Conservation (phyloP, 2,113 vertebrate genomes). For the Aleadryas rufinucha region DNA sequence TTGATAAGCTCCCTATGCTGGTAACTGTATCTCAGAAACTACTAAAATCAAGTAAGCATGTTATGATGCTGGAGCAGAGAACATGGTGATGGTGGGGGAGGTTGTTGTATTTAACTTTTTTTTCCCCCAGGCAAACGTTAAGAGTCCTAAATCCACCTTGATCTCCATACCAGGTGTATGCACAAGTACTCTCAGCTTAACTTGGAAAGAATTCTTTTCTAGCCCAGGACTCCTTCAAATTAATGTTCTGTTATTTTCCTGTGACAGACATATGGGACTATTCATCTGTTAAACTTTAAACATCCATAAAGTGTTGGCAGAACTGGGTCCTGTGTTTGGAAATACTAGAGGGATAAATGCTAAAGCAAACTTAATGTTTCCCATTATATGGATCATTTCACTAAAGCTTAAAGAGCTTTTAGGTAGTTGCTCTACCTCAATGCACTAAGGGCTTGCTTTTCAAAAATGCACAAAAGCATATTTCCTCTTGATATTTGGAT, state of each 20-base stretch:
- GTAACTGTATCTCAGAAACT: background rate
- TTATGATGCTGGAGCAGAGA: background rate
- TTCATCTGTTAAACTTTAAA: background rate
- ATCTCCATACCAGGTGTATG: background rate
- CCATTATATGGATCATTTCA: background rate
- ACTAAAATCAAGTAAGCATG: background rate
- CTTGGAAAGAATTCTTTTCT: background rate
- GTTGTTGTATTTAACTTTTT: background rate
- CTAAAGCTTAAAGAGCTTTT: background rate
- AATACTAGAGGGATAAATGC: background rate
- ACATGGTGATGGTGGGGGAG: background rate
- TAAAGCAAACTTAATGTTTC: background rate
- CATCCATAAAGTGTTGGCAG: background rate
- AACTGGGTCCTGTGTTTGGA: background rate
- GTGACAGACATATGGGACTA: background rate
- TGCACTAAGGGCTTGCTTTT: background rate
- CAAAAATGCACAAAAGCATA: background rate
- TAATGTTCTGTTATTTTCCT: background rate
- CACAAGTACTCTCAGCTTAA: background rate
- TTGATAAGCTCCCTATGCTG: background rate
- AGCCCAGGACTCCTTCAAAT: background rate
- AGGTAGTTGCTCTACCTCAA: background rate
- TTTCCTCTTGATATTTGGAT: background rate
- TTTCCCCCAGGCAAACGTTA: background rate
- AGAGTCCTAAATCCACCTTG: background rate